Evolutionary conservation across 2,888 invertebrate species (phyloP).

Genomic region (Gerris lacustris): DNA sequence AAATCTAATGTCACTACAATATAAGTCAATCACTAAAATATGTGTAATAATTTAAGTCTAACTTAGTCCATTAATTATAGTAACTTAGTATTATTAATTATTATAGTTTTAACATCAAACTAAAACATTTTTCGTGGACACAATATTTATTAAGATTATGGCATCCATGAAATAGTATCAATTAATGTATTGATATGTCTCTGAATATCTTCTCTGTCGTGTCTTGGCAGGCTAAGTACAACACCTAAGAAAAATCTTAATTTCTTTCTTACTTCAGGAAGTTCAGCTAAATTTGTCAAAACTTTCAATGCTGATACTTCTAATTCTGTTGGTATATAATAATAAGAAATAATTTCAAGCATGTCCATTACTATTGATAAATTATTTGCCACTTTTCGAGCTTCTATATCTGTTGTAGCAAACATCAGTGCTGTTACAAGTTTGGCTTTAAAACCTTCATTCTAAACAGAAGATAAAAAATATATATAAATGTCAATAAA

Average conservation of each 20-base stretch:
- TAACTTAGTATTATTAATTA: too few species aligned
- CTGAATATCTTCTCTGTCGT: not conserved
- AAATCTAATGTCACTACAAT: too few species aligned
- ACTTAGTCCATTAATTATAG: too few species aligned
- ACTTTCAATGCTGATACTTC: slow-evolving; percentile 20
- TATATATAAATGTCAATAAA: too few species aligned
- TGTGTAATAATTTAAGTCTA: too few species aligned
- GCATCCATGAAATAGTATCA: not conserved
- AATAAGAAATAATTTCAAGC: not conserved
- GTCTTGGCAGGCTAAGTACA: not conserved
- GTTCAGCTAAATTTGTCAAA: slow-evolving; percentile 22
- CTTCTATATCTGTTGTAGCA: slow-evolving; percentile 18
- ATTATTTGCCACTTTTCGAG: slow-evolving; percentile 15
- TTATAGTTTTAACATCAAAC: too few species aligned
- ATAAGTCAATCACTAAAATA: too few species aligned
- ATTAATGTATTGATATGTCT: slow-evolving; percentile 4
- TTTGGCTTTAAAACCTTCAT: slow-evolving; percentile 17
- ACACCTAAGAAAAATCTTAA: not conserved
- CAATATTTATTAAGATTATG: not conserved
- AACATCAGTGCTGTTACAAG: slow-evolving; percentile 20
- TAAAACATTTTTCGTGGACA: too few species aligned
- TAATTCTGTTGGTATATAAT: slow-evolving; percentile 2
- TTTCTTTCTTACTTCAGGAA: slow-evolving; percentile 17
- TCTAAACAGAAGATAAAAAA: slow-evolving; percentile 13
- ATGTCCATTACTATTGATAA: not conserved